phyloP scores from a whole-genome alignment of 2,113 vertebrate species.

The Tyrannus savana region DNA sequence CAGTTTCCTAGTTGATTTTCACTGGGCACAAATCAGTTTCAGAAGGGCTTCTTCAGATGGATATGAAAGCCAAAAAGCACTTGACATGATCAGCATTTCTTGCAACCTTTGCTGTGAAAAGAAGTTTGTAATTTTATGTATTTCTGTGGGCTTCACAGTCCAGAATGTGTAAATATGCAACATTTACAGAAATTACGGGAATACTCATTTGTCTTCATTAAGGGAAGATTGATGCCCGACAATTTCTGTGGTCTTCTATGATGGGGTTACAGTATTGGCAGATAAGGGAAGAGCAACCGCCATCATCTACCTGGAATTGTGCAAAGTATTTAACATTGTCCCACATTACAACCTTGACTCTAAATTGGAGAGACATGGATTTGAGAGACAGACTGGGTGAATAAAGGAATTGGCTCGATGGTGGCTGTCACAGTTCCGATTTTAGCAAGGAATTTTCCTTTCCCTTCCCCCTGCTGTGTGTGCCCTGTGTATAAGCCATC shows the following conservation, averaged over 20 bases:
- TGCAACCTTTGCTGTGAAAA: not conserved
- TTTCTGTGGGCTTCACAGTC: not conserved
- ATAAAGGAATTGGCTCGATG: not conserved
- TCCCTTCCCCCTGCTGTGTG: too few relatives aligned
- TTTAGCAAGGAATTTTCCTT: too few relatives aligned
- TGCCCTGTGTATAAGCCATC: too few relatives aligned
- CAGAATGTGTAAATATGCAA: not conserved
- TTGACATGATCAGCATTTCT: not conserved
- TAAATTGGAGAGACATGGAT: not conserved
- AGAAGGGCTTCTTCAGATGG: not conserved
- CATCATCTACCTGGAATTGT: not conserved
- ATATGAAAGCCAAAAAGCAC: not conserved
- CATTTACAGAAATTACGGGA: not conserved
- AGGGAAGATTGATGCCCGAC: not conserved
- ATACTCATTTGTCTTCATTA: not conserved
- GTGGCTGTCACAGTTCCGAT: too few relatives aligned
- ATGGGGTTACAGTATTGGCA: fast-evolving
- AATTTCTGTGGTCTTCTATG: not conserved
- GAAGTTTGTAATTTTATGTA: not conserved
- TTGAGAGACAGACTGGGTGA: not conserved
- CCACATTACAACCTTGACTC: fast-evolving
- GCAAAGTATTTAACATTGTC: not conserved
- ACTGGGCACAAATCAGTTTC: not conserved
- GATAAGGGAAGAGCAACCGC: not conserved
- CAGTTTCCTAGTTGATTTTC: not conserved